These are phyloP conservation scores for Thymelicus sylvestris DNA, from an alignment of 2,888 invertebrate species.

Conservation along the genomic window DNA sequence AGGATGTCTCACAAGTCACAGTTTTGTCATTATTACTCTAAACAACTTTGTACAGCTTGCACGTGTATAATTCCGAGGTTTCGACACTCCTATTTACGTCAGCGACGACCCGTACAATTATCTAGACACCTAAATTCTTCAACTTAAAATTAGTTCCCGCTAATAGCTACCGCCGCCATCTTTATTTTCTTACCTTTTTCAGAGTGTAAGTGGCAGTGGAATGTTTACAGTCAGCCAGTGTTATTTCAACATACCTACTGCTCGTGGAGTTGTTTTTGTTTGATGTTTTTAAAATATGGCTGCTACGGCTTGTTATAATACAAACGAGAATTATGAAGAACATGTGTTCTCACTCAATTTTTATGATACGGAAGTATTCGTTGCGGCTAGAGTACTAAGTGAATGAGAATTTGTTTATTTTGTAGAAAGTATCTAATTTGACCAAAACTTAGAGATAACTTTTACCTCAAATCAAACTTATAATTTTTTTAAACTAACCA, in stretches of 20 bases:
- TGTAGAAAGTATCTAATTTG: too few species aligned
- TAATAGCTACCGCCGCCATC: slow-evolving; percentile 5
- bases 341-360: slow-evolving; percentile 17
- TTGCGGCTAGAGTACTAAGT: not conserved
- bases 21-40: too few species aligned
- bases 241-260: slow-evolving; percentile 51
- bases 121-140: not conserved
- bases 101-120: too few species aligned
- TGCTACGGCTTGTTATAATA: slow-evolving; percentile 37
- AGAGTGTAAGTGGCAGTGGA: slow-evolving; percentile 47
- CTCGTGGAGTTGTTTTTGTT: slow-evolving; percentile 47
- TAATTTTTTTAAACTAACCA: too few species aligned
- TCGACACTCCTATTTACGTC: too few species aligned
- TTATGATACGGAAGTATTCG: slow-evolving; percentile 13
- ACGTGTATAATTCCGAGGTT: too few species aligned
- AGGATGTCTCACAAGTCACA: too few species aligned
- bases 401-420: too few species aligned
- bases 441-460: too few species aligned
- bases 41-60: too few species aligned
- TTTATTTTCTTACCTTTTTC: slow-evolving; percentile 22
- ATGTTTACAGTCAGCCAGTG: slow-evolving; percentile 56
- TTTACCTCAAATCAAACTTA: too few species aligned
- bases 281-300: slow-evolving; percentile 57
- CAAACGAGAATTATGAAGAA: slow-evolving; percentile 16
- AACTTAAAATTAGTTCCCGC: slow-evolving; percentile 17